A percentile compares a stretch with the other conserved stretches of the same genome.
These are phyloP conservation scores for Naja naja DNA, from an alignment of 2,113 vertebrate genomes.

Conservation along the genomic window DNA sequence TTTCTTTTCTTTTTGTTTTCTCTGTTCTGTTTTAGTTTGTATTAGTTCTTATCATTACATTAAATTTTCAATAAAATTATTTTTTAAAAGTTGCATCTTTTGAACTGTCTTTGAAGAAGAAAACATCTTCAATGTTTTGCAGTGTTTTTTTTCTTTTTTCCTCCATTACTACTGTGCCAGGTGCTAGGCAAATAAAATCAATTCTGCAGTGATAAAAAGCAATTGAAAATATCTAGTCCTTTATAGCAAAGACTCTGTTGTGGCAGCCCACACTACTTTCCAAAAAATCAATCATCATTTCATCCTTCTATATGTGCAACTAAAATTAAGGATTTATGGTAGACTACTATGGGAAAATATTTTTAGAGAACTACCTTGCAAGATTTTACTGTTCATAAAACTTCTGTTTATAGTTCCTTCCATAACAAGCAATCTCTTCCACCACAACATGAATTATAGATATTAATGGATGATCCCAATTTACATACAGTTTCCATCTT, in stretches of 20 bases:
- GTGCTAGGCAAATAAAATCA: slow-evolving; percentile 69
- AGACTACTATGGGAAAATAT: slow-evolving; percentile 60
- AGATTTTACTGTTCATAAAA: slow-evolving; percentile 56
- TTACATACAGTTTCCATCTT: slow-evolving; percentile 66
- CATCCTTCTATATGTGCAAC: slow-evolving; percentile 50
- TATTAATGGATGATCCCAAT: slow-evolving; percentile 53
- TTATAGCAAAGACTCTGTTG: slow-evolving; percentile 63
- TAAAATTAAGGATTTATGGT: slow-evolving; percentile 70
- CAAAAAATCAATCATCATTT: slow-evolving; percentile 69
- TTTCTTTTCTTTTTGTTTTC: not conserved
- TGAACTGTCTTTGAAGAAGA: not conserved
- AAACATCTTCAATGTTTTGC: not conserved
- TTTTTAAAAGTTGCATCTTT: slow-evolving; percentile 22
- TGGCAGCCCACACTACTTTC: slow-evolving; percentile 59
- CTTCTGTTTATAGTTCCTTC: slow-evolving; percentile 44
- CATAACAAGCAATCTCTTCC: slow-evolving; percentile 51
- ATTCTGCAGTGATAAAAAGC: slow-evolving; percentile 67
- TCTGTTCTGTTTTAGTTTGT: not conserved
- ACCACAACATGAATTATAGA: slow-evolving; percentile 61
- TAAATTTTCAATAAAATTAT: not conserved
- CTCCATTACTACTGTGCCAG: slow-evolving; percentile 41
- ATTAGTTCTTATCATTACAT: not conserved
- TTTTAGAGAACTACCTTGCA: slow-evolving; percentile 60
- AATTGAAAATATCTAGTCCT: slow-evolving; percentile 70
- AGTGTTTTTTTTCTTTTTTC: slow-evolving; percentile 32